These are phyloP conservation scores for Lobophora halterata DNA, from an alignment of 2,888 invertebrate genomes.

Conservation along the genomic window DNA sequence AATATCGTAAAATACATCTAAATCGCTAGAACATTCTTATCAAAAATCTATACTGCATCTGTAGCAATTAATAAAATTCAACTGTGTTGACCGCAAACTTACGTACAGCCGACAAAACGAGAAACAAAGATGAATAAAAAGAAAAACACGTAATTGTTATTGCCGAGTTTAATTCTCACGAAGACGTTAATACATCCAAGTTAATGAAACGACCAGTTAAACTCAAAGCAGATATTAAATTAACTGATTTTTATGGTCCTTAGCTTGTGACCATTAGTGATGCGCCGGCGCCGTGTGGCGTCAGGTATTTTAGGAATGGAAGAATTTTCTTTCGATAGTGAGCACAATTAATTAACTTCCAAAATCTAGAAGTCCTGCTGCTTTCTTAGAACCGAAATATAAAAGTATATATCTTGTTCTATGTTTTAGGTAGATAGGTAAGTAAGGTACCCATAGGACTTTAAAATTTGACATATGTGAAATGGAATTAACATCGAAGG, in stretches of 20 bases:
- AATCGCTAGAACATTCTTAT: too few species aligned
- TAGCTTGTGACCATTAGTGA: conserved; percentile 17
- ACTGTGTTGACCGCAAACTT: conserved; percentile 36
- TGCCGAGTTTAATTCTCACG: conserved; percentile 51
- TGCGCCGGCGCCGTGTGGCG: conserved; percentile 24
- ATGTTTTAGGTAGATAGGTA: too few species aligned
- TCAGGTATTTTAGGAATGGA: conserved; percentile 19
- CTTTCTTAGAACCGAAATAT: background rate
- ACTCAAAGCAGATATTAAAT: conserved; percentile 51
- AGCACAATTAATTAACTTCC: conserved; percentile 4
- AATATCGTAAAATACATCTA: too few species aligned
- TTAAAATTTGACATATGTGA: too few species aligned
- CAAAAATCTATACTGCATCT: too few species aligned
- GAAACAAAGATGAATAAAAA: conserved; percentile 14
- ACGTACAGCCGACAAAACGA: conserved; percentile 30
- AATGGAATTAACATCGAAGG: too few species aligned
- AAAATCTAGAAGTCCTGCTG: background rate
- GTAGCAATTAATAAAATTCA: conserved; percentile 9
- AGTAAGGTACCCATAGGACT: too few species aligned
- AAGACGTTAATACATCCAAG: conserved; percentile 43
- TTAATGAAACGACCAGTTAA: conserved; percentile 48
- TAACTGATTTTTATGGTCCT: conserved; percentile 41
- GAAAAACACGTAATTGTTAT: conserved; percentile 53
- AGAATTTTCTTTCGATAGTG: conserved; percentile 4
- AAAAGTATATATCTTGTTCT: too few species aligned